Base-by-base conservation (phyloP, 2,888 invertebrate species). In the Melanophora roralis region DNA sequence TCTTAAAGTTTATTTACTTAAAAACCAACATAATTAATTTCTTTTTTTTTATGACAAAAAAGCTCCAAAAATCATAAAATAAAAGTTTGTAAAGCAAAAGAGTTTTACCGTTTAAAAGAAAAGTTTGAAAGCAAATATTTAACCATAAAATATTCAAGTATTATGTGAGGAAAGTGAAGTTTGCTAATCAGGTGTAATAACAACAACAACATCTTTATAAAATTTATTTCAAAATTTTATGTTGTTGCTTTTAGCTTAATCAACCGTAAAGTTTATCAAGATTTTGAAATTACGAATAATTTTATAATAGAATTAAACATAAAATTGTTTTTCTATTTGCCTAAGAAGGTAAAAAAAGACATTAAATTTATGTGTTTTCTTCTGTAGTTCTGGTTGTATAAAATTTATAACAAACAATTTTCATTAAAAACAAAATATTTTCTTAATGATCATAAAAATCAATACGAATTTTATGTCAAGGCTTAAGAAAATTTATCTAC, bases 121-220 rank as follows among this genome's bases (percentile, higher is more conserved):
- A 45, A 11, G 8, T 43, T 14, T 21, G 19, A 45, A 34, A 32
- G n/a, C 47, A 64, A 19, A 64, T n/a, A 16, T 27, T 49, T 12
- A 36, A n/a, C 3, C 43, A 43, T 45, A 45, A 45, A 45, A 45
- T 4, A 27, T 27, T 27, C 6, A 45, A 11, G 3, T 9, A 19
- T n/a, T n/a, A n/a, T n/a, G 1, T 6, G 45, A 4, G 19, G 11
- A 11, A 45, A 45, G 19, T 45, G 3, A 45, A 21, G n/a, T 49
- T 19, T 62, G 5, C 45, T 47, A 47, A 64, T 47, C 62, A 64
- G 49, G 47, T 49, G 62, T 36, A 65, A 51, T 16, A 65, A 65
- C 23, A 38, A 3, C 14, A 65, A 38, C 47, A 38, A 38, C 27
- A 23, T 34, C n/a, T 27, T 27, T 5, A 19, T 19, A 19, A 45